Conservation (phyloP, 2,797 vertebrate genomes). For the Pseudotriccus pelzelni region DNA sequence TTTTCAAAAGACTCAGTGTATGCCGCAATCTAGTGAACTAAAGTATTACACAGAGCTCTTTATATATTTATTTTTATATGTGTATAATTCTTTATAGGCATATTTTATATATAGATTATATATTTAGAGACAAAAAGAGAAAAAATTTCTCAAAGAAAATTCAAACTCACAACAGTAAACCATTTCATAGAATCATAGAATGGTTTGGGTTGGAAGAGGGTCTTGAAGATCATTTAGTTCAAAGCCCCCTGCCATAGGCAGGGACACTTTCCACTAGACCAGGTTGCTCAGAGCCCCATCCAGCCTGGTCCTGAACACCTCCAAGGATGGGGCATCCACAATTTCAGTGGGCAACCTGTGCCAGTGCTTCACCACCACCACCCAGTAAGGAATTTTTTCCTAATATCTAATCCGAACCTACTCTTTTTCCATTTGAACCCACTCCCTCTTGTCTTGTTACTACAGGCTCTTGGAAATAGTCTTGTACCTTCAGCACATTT, state of each 20-base stretch:
- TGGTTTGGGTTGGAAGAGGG: background rate
- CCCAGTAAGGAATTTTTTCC: background rate
- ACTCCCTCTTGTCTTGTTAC: background rate
- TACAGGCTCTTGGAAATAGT: background rate
- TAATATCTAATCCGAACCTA: background rate
- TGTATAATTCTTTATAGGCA: background rate
- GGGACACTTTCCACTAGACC: background rate
- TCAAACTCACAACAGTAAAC: background rate
- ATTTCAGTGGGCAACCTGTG: background rate
- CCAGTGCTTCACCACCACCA: background rate
- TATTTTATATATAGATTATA: background rate
- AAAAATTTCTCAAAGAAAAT: background rate
- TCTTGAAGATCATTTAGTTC: background rate
- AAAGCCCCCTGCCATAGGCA: background rate
- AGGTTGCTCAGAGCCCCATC: background rate
- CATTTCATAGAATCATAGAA: background rate
- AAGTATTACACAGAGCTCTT: background rate
- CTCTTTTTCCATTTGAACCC: background rate
- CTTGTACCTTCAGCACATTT: background rate
- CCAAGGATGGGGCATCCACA: background rate
- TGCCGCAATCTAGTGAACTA: background rate
- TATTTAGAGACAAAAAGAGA: background rate
- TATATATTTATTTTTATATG: background rate
- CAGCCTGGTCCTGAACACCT: background rate
- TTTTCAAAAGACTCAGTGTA: background rate